Percentiles rank a stretch among this genome's conserved stretches.
Evolutionary conservation across 2,113 vertebrate genomes (phyloP).

Genomic region (Pardalotus punctatus): DNA sequence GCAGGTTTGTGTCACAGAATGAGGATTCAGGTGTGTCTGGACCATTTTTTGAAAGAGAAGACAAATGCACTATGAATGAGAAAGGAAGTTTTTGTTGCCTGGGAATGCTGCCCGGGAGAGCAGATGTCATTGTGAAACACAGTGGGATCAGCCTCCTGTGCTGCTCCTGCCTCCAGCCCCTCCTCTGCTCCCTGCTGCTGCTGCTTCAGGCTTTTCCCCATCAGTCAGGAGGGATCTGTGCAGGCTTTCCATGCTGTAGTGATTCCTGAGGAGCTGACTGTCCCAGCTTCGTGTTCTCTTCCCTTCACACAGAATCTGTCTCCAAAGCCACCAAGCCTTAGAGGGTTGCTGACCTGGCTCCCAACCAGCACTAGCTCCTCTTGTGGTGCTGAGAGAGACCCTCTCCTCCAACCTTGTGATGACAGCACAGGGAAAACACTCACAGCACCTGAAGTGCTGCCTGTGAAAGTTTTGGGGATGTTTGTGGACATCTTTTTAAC

Average conservation of each 20-base stretch:
- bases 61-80: neutral
- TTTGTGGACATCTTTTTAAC: neutral
- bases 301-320: neutral
- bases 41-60: neutral
- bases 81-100: neutral
- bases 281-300: fast-evolving
- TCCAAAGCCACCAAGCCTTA: neutral
- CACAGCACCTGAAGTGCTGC: neutral
- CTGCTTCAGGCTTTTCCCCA: neutral
- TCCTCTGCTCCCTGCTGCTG: neutral
- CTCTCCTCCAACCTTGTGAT: neutral
- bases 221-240: neutral
- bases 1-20: neutral
- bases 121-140: neutral
- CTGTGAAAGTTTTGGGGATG: neutral
- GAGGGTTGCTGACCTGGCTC: neutral
- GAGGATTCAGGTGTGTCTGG: neutral
- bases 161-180: neutral
- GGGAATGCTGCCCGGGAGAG: neutral
- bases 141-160: neutral
- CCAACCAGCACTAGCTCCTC: neutral
- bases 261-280: neutral
- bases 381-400: neutral
- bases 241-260: neutral
- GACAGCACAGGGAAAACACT: neutral